Base-by-base conservation (phyloP, 2,888 invertebrate species). In the Epinotia ramella region DNA sequence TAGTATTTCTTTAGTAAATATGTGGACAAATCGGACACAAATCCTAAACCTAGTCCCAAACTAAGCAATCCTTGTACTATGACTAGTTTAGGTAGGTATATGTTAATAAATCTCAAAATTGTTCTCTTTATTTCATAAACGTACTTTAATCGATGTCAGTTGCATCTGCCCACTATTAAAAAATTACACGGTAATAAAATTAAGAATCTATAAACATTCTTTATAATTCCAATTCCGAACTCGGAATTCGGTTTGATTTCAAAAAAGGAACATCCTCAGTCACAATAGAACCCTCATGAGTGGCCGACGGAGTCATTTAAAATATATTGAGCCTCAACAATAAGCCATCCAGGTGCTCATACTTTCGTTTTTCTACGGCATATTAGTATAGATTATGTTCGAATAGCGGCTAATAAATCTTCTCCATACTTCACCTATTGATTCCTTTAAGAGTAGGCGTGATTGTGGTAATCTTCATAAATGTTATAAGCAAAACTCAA, bases 371-470 rank as follows among this genome's bases (percentile, higher is more conserved):
- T 92, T 93, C 91, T 90, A 90, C 91, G 88, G 88, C 92, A 91
- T 92, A 93, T 94, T 94, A 93, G 92, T 90, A 87, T 86, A 90
- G 91, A 93, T 93, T 93, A 93, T 88, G 81, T 85, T 89, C 89
- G 88, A 93, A 93, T 93, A 88, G 92, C 81, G 84, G 80, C 88
- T 92, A 93, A 94, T 94, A 94, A 94, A 94, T 94, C 94, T 92
- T 87, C 77, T 78, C 78, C 78, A 81, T 88, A 84, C 85, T 83
- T 79, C 85, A 86, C 86, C 91, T 89, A 92, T 92, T 92, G 92
- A 91, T 91, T 91, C 87, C 88, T 86, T 76, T 81, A 80, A 81
- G 84, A 86, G 90, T 89, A 89, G 91, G 91, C 88, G 91, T 89
- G 89, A 91, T 91, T 87, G 82, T 83, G 81, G 88, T 88, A 91